Evolutionary conservation across 2,888 invertebrate genomes (phyloP), one percentile per base, ranked within the genome.

Genomic region (Furcula furcula): DNA sequence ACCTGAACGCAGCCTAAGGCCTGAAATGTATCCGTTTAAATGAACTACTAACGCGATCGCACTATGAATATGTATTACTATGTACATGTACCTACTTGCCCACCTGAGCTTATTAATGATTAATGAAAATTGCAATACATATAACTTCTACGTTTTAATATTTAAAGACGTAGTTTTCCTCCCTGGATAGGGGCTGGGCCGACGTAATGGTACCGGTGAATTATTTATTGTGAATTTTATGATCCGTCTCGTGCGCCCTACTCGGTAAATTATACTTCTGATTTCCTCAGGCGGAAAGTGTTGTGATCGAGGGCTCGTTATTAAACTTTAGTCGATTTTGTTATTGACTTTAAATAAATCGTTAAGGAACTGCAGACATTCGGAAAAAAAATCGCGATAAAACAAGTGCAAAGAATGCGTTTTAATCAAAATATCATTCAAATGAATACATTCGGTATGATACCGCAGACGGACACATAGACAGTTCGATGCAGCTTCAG

Each of bases 61-160:
- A n/a, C n/a, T n/a, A n/a, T n/a, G n/a, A n/a, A n/a, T n/a, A n/a
- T n/a, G n/a, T n/a, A n/a, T n/a, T n/a, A n/a, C n/a, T n/a, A n/a
- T n/a, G n/a, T n/a, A n/a, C n/a, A n/a, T n/a, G n/a, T n/a, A 46
- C 37, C 37, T 32, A 36, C 42, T 33, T 29, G 36, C 43, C 55
- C 65, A 72, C 72, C 49, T 42, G 67, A 70, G 75, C 72, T 65
- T 66, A 68, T 86, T 79, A 83, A 79, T 81, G 64, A 80, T 84
- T 86, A 81, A 86, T 84, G 78, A 78, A 84, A 85, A 86, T 84
- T 86, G 83, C 87, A 85, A 85, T 88, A 85, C 82, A 85, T 85
- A 86, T 86, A 85, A 85, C 81, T 77, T 75, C 61, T 65, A 55
- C 57, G 69, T 67, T 86, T 74, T 81, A 87, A 86, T 87, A 87